Conservation (phyloP, 2,113 vertebrate species). For the Thalassarche chlororhynchos region DNA sequence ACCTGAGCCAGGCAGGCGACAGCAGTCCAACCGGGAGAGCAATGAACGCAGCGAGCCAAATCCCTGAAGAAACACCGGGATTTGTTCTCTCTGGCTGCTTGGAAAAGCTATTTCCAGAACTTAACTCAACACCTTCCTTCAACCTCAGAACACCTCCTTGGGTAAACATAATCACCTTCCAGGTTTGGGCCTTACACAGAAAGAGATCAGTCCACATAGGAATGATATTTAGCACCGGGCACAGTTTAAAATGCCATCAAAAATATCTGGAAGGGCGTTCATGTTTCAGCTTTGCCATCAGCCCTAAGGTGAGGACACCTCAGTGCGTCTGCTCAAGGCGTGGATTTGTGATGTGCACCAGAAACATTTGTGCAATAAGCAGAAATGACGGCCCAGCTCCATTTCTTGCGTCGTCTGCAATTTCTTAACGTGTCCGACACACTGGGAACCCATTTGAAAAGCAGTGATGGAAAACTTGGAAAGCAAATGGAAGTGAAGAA, state of each 20-base stretch:
- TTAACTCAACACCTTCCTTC: constrained; percentile 42
- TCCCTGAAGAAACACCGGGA: neutral
- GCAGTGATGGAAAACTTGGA: constrained; percentile 9
- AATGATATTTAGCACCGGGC: constrained; percentile 6
- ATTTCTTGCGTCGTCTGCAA: neutral
- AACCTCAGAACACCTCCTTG: constrained; percentile 33
- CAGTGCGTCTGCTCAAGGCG: neutral
- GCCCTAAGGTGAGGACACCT: constrained; percentile 5
- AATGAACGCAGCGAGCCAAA: accelerated
- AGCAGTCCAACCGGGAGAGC: neutral
- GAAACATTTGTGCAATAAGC: neutral
- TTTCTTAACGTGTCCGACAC: neutral
- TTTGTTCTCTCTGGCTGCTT: constrained; percentile 7
- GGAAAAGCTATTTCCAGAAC: constrained; percentile 31
- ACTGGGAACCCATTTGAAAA: neutral
- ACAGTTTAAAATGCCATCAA: neutral
- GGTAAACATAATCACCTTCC: constrained; percentile 47
- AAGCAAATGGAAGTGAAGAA: constrained; percentile 27
- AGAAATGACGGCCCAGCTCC: neutral
- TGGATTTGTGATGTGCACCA: neutral
- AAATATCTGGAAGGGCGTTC: neutral
- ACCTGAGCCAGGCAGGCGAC: neutral
- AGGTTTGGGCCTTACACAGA: neutral
- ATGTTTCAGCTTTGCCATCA: neutral
- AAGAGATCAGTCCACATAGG: neutral